Evolutionary conservation across 1,140 invertebrate species (phyloP), one percentile per base, ranked within the genome.

Genomic region (Ceratoteleas bidentatus): DNA sequence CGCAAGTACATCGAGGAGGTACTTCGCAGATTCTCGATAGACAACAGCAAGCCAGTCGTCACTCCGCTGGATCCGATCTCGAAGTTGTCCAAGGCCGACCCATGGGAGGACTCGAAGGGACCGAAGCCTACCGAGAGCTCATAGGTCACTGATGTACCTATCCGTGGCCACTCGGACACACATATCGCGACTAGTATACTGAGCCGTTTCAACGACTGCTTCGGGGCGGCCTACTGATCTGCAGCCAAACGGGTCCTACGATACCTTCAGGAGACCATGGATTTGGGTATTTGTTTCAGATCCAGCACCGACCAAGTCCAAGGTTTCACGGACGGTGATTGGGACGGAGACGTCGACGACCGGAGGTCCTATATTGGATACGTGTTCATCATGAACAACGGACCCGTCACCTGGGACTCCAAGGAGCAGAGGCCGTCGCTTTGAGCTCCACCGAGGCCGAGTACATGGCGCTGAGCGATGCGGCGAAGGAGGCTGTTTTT

Each of bases 1-100:
- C 24, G 24, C 24, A 24, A 24, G 6, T 43, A 10, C 43, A 24
- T 33, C 81, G 84, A 45, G 34, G 9, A 2, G 54, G 65, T 43
- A 2, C 40, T 24, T 24, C 24, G 24, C 24, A 24, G 24, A 24
- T 24, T 24, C 24, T 24, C 24, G 24, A 24, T 24, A 4, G 24
- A 24, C 1, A 24, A 24, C 24, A 24, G 24, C 24, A 24, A 24
- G 24, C 24, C 24, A 24, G 24, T 24, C 4, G 24, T 24, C 24
- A 24, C 24, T 24, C 24, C 24, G 24, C 24, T 24, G 24, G 24
- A 24, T 24, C 24, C 24, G 24, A 24, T 2, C 24, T 24, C 24
- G 24, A 24, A 24, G 24, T 24, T 24, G 24, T 24, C 24, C 1
- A 24, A 24, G 24, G 24, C 24, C 4, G 24, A 24, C 24, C 24